Conservation (phyloP, 2,888 invertebrate genomes). For the Brachypalpus laphriformis region DNA sequence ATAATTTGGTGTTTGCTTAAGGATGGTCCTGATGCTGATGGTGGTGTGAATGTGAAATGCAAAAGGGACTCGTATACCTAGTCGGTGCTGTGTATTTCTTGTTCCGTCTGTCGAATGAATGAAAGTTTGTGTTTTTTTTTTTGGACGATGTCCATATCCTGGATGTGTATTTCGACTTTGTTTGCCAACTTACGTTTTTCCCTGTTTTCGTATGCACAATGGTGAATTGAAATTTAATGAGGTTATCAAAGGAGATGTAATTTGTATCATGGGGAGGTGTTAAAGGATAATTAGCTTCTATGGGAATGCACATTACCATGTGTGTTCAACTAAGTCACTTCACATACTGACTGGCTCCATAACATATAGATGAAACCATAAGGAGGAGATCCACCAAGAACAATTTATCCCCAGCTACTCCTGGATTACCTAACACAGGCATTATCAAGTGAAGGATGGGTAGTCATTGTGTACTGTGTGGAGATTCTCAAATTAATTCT, state of each 20-base stretch:
- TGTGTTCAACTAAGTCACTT: too few species aligned
- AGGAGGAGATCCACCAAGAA: too few species aligned
- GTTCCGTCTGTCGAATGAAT: slow-evolving; percentile 5
- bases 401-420: too few species aligned
- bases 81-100: background rate
- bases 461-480: too few species aligned
- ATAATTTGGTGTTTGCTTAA: slow-evolving; percentile 71
- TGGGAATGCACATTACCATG: too few species aligned
- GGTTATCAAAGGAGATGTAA: slow-evolving; percentile 14
- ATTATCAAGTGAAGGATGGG: too few species aligned
- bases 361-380: too few species aligned
- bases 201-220: background rate
- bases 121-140: background rate
- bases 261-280: background rate
- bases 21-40: slow-evolving; percentile 17
- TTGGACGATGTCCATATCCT: slow-evolving; percentile 5
- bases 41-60: slow-evolving; percentile 43
- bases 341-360: too few species aligned
- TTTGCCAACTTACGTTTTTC: slow-evolving; percentile 25
- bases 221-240: slow-evolving; percentile 52
- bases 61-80: slow-evolving; percentile 28
- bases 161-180: slow-evolving; percentile 11
- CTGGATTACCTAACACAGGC: too few species aligned
- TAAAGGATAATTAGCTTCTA: background rate
- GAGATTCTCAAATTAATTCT: too few species aligned